phyloP scores from a whole-genome alignment of 2,888 invertebrate species.

The Thelaira solivaga region DNA sequence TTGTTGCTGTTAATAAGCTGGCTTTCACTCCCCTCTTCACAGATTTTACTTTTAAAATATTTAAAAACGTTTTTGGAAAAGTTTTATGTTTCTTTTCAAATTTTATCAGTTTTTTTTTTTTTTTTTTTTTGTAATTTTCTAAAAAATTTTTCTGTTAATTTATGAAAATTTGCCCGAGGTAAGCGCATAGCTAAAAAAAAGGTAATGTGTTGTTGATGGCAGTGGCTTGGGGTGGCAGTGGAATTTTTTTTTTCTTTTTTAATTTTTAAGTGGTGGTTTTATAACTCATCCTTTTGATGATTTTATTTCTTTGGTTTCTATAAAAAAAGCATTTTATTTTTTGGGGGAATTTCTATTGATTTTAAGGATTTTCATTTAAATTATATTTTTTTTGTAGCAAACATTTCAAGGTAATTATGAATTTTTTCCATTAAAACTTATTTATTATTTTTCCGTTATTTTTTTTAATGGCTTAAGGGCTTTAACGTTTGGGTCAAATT shows the following conservation, averaged over 20 bases:
- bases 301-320: constrained; percentile 14
- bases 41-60: constrained; percentile 26
- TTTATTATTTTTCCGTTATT: neutral
- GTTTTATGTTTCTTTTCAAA: constrained; percentile 26
- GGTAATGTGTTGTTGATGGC: constrained; percentile 28
- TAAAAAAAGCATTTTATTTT: constrained; percentile 49
- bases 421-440: constrained; percentile 57
- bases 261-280: constrained; percentile 62
- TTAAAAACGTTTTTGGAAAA: constrained; percentile 18
- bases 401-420: constrained; percentile 62
- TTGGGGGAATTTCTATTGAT: constrained; percentile 43
- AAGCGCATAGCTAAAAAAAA: constrained; percentile 20
- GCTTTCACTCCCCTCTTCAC: constrained; percentile 12
- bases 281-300: constrained; percentile 41
- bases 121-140: constrained; percentile 7
- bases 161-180: constrained; percentile 58
- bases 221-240: constrained; percentile 50
- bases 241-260: too few species aligned
- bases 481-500: constrained; percentile 53
- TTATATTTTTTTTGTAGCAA: constrained; percentile 19
- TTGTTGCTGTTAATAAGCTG: constrained; percentile 50
- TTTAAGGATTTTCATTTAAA: constrained; percentile 51
- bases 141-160: constrained; percentile 51
- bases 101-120: constrained; percentile 41
- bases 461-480: constrained; percentile 51